Evolutionary conservation across 2,888 invertebrate genomes (phyloP), one percentile per base, ranked within the genome.

Genomic region (Polyommatus icarus): DNA sequence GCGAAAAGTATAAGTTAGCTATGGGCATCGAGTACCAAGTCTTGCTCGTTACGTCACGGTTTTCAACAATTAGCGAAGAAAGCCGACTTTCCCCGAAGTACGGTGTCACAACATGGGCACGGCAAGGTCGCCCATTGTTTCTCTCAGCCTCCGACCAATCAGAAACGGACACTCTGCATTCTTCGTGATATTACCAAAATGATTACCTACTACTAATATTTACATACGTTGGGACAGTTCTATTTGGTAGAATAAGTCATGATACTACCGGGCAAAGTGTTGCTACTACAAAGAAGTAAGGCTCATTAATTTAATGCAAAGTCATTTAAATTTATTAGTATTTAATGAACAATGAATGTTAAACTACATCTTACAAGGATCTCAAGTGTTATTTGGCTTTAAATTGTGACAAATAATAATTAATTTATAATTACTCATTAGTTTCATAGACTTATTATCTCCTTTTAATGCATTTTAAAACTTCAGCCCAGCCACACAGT

Each of bases 51-150:
- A 20, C 40, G 72, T 72, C 72, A 72, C 40, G 18, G 36, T 72
- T 72, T 75, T 80, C 80, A 79, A 79, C 81, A 79, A 80, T 79
- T 82, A 81, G 80, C 82, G 81, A 90, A 87, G 89, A 91, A 91
- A 90, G 89, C 86, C 80, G 80, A 84, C 90, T 92, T 91, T 90
- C 90, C 88, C 89, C 82, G 78, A 78, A 82, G 76, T 78, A 79
- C 76, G n/a, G 80, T 86, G 87, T 82, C 83, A 81, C 81, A 86
- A 87, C 81, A 82, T 83, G 81, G 84, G 81, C 71, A 82, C 77
- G 78, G 78, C 87, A 81, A 82, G 82, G 80, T 82, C 87, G 84
- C 79, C 82, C 81, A 83, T 87, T 72, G 36, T 36, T 72, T 72
- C 40, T 72, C 40, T 72, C 20, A 72, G 40, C 36, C 72, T 72